These are phyloP conservation scores for Cremastinae sp. DNA, from an alignment of 2,888 invertebrate genomes.

Conservation along the genomic window DNA sequence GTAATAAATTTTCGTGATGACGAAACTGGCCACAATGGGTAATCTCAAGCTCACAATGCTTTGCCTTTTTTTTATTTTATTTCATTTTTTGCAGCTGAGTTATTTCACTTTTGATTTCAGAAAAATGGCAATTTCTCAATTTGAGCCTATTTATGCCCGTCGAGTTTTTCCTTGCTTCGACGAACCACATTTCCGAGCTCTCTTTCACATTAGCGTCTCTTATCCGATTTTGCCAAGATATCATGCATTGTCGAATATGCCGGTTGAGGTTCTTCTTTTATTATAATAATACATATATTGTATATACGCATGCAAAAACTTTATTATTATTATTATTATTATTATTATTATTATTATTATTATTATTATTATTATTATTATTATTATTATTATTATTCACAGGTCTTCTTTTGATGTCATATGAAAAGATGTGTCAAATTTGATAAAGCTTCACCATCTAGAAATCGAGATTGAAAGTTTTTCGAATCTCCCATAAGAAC, in stretches of 20 bases:
- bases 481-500: too few relatives aligned
- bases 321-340: too few relatives aligned
- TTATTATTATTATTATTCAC: too few relatives aligned
- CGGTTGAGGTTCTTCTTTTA: constrained; percentile 84
- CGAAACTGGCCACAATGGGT: constrained; percentile 9
- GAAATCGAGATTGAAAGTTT: too few relatives aligned
- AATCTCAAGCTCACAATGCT: background rate
- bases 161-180: constrained; percentile 98
- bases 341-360: too few relatives aligned
- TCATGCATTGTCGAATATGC: constrained; percentile 93
- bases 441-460: too few relatives aligned
- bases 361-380: too few relatives aligned
- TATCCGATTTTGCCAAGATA: constrained; percentile 86
- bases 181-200: constrained; percentile 94
- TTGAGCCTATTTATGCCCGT: constrained; percentile 96
- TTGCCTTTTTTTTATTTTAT: background rate
- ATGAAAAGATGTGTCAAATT: too few relatives aligned
- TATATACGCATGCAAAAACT: too few relatives aligned
- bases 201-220: constrained; percentile 89
- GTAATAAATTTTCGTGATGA: constrained; percentile 79
- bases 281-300: too few relatives aligned
- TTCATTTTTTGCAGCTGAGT: background rate
- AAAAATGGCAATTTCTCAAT: constrained; percentile 94
- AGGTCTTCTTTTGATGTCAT: too few relatives aligned
- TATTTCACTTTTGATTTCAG: constrained; percentile 80